phyloP scores from a whole-genome alignment of 2,797 vertebrate genomes.

The Ibycter americanus region DNA sequence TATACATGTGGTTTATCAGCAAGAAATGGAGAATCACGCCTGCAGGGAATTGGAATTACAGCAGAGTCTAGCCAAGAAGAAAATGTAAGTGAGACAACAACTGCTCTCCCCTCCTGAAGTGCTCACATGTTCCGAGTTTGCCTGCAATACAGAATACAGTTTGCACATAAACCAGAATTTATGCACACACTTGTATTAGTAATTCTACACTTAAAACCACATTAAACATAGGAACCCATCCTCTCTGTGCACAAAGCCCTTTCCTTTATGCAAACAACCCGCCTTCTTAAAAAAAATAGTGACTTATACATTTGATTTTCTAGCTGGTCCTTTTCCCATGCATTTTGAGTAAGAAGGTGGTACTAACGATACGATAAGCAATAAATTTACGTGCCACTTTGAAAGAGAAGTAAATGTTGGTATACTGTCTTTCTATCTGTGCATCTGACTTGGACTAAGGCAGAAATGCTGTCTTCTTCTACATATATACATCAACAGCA shows the following conservation, averaged over 20 bases:
- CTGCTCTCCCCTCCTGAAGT: neutral
- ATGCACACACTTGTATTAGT: neutral
- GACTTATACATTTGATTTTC: neutral
- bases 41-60: neutral
- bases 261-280: neutral
- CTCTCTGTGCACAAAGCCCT: neutral
- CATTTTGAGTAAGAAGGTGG: neutral
- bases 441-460: neutral
- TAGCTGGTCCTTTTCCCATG: neutral
- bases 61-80: neutral
- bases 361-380: neutral
- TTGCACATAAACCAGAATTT: neutral
- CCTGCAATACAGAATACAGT: neutral
- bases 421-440: neutral
- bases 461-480: neutral
- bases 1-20: neutral
- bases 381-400: neutral
- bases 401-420: neutral
- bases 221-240: neutral
- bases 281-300: neutral
- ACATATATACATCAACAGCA: neutral
- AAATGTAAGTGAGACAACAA: neutral
- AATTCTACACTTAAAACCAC: neutral
- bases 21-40: constrained; percentile 6
- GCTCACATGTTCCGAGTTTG: neutral